Conservation (phyloP, 2,113 vertebrate species). For the Pangasianodon hypophthalmus region DNA sequence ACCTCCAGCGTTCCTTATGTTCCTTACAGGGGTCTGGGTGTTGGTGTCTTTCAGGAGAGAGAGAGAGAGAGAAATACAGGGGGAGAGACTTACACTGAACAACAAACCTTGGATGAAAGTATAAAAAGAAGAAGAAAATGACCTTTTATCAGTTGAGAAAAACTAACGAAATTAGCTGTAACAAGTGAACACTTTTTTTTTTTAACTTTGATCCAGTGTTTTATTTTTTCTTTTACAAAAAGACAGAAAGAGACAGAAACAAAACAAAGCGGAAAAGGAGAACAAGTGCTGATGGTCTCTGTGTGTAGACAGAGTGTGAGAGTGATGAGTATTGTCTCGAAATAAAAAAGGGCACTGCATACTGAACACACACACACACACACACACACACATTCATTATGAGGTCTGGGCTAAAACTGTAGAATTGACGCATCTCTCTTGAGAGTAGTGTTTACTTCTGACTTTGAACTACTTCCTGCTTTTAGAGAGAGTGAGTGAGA, state of each 20-base stretch:
- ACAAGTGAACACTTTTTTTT: not conserved
- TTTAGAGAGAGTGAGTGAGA: not conserved
- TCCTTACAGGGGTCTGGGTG: not conserved
- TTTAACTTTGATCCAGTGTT: not conserved
- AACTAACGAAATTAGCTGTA: not conserved
- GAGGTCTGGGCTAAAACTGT: not conserved
- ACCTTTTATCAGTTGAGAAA: not conserved
- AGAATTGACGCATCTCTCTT: not conserved
- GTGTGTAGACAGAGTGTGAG: not conserved
- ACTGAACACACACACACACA: not conserved
- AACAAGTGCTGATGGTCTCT: not conserved
- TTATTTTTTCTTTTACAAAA: not conserved
- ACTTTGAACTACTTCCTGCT: constrained; percentile 14
- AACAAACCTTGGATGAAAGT: not conserved
- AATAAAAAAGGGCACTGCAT: not conserved
- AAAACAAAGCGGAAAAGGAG: not conserved
- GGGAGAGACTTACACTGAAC: not conserved
- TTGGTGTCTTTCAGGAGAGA: not conserved
- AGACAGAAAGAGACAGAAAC: not conserved
- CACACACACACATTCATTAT: not conserved
- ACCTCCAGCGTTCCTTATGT: not conserved
- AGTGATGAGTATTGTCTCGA: not conserved
- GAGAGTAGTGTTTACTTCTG: constrained; percentile 2
- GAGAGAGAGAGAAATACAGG: not conserved
- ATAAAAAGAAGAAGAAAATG: not conserved